Base-by-base conservation (phyloP, 1,140 invertebrate species). In the Pomacea maculata region DNA sequence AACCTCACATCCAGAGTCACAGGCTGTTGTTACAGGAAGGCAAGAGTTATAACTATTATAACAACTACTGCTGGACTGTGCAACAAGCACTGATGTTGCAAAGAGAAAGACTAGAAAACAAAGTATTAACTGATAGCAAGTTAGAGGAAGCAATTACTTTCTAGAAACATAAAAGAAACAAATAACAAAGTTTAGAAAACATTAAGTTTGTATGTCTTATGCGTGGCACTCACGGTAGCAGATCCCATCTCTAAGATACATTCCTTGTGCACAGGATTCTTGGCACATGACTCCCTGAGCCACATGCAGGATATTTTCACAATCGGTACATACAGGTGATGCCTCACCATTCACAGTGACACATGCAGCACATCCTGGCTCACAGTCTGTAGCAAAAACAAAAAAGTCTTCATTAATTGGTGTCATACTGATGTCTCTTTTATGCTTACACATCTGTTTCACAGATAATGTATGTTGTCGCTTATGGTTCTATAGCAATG, bases 331-430 rank as follows among this genome's bases (percentile, higher is more conserved):
- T 4, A 83, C 79, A 12, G 82, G 82, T 61, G 55, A n/a, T 52
- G 25, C 19, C 17, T 57, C 78, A 70, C 81, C 77, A 17, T 25
- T 57, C 54, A 67, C 57, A 15, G 74, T 52, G n/a, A 71, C 70
- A 75, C 86, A 87, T 21, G 78, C 72, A 29, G 55, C 34, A 80
- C 86, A 87, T 11, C 83, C 85, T 68, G 70, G 25, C 11, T 80
- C 82, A 85, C 86, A 87, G 25, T 72, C 86, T 87, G 79, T 45
- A 83, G 72, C 55, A 21, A 34, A 57, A 79, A 61, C 45, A 75
- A 82, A 57, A 54, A n/a, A 12, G 25, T 25, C 25, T 25, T 25
- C 25, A 25, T 25, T 25, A 25, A 25, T 25, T 25, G 25, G 25
- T 25, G 25, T 25, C 25, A 25, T 25, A 25, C 34, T 57, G 0